Conservation (phyloP, 2,888 invertebrate genomes). For the Eledona agricola region DNA sequence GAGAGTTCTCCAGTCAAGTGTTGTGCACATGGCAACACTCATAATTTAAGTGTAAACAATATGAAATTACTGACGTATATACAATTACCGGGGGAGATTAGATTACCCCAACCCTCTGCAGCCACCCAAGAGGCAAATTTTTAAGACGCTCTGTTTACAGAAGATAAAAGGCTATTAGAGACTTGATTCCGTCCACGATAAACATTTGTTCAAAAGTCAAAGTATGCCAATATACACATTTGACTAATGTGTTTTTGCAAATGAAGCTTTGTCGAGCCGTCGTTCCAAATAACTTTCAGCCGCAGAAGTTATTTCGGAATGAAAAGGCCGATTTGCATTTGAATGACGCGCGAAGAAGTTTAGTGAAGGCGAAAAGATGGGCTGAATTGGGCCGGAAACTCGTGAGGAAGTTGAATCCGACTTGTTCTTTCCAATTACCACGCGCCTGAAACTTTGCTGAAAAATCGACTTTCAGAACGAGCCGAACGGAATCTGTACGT, state of each 20-base stretch:
- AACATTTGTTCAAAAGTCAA: slow-evolving; percentile 36
- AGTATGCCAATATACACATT: slow-evolving; percentile 37
- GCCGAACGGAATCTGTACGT: too few species aligned
- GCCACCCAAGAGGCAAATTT: slow-evolving; percentile 19
- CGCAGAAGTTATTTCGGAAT: slow-evolving; percentile 7
- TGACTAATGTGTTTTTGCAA: slow-evolving; percentile 36
- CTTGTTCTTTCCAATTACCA: too few species aligned
- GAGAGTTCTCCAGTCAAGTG: slow-evolving; percentile 53
- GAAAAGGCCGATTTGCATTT: slow-evolving; percentile 11
- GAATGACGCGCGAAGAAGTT: slow-evolving; percentile 20
- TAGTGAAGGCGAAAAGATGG: slow-evolving; percentile 6
- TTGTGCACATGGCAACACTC: slow-evolving; percentile 56
- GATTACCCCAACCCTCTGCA: slow-evolving; percentile 41
- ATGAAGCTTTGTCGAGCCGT: slow-evolving; percentile 23
- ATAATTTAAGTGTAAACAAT: slow-evolving; percentile 55
- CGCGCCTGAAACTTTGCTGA: too few species aligned
- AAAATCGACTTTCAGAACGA: too few species aligned
- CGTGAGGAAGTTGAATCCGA: too few species aligned
- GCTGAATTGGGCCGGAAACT: slow-evolving; percentile 9
- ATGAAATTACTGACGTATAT: slow-evolving; percentile 50
- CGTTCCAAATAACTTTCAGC: slow-evolving; percentile 8
- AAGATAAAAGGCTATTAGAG: slow-evolving; percentile 39
- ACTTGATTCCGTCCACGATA: slow-evolving; percentile 26
- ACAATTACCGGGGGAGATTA: slow-evolving; percentile 47
- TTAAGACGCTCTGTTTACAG: slow-evolving; percentile 30